Evolutionary conservation across 2,888 invertebrate species (phyloP).

Genomic region (Andrena chrysosceles): DNA sequence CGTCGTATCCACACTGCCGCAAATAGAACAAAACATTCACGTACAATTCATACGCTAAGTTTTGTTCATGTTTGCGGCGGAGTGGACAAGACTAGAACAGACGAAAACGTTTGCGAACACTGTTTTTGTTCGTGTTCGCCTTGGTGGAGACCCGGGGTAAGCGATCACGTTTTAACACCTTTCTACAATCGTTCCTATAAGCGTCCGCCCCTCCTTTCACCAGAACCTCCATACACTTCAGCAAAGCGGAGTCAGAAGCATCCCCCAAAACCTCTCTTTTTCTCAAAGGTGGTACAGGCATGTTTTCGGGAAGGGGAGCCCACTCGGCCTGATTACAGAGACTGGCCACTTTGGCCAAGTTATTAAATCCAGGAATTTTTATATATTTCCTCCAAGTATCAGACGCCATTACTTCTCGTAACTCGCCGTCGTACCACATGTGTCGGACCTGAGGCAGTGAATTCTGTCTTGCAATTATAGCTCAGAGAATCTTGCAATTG

Average conservation of each 20-base stretch:
- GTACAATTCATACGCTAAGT: no score
- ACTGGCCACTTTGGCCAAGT: slow-evolving; percentile 85
- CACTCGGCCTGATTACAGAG: slow-evolving; percentile 91
- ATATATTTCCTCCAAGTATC: slow-evolving; percentile 88
- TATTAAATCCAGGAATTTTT: slow-evolving; percentile 75
- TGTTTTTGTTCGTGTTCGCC: no score
- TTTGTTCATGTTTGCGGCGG: no score
- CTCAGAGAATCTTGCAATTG: not conserved
- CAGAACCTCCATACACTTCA: slow-evolving; percentile 88
- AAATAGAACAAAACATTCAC: no score
- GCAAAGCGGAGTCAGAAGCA: slow-evolving; percentile 90
- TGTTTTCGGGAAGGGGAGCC: slow-evolving; percentile 85
- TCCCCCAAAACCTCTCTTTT: slow-evolving; percentile 88
- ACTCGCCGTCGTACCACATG: slow-evolving; percentile 87
- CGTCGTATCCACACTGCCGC: no score
- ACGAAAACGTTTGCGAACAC: no score
- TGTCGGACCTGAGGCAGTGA: slow-evolving; percentile 86
- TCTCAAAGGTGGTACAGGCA: slow-evolving; percentile 80
- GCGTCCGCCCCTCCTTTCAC: slow-evolving; percentile 86
- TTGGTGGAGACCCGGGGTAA: no score
- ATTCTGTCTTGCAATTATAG: slow-evolving; percentile 85
- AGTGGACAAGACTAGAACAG: no score
- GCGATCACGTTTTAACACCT: slow-evolving; percentile 75
- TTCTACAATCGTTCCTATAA: slow-evolving; percentile 86
- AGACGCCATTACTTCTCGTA: slow-evolving; percentile 86